Percentiles rank a stretch among this genome's conserved stretches.
phyloP scores from a whole-genome alignment of 2,113 vertebrate species.

The Merops nubicus region DNA sequence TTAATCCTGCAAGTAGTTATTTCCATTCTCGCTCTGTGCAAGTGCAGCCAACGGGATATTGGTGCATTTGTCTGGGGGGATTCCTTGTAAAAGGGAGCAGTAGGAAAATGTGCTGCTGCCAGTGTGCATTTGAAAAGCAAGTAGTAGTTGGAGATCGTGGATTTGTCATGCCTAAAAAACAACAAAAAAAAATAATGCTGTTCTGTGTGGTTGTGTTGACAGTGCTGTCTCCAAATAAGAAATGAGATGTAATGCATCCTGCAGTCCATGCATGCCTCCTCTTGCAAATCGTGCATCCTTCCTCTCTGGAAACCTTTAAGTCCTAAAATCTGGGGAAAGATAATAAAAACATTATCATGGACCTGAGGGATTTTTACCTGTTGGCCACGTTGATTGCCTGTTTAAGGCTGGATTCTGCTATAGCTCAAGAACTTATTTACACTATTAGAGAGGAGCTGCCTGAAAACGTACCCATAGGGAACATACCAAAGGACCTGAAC shows the following conservation, averaged over 20 bases:
- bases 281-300: conserved; percentile 73
- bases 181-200: conserved; percentile 79
- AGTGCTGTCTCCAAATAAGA: conserved; percentile 84
- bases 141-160: conserved; percentile 65
- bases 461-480: conserved; percentile 98
- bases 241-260: conserved; percentile 85
- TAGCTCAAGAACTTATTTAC: conserved; percentile 99
- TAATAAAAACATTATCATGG: conserved; percentile 88
- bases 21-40: conserved; percentile 57
- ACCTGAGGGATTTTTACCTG: conserved; percentile 99
- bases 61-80: conserved; percentile 45
- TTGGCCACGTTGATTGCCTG: conserved; percentile 93
- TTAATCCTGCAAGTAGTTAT: conserved; percentile 70
- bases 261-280: conserved; percentile 80
- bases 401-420: conserved; percentile 94
- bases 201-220: conserved; percentile 89
- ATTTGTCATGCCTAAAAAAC: conserved; percentile 60
- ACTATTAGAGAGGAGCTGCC: conserved; percentile 98
- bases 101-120: conserved; percentile 5
- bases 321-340: conserved; percentile 78
- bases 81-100: neutral
- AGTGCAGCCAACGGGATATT: conserved; percentile 25
- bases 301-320: conserved; percentile 77
- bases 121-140: conserved; percentile 49
- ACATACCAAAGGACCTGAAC: conserved; percentile 99